Conservation (phyloP, 1,140 invertebrate species). For the Hermetia illucens region DNA sequence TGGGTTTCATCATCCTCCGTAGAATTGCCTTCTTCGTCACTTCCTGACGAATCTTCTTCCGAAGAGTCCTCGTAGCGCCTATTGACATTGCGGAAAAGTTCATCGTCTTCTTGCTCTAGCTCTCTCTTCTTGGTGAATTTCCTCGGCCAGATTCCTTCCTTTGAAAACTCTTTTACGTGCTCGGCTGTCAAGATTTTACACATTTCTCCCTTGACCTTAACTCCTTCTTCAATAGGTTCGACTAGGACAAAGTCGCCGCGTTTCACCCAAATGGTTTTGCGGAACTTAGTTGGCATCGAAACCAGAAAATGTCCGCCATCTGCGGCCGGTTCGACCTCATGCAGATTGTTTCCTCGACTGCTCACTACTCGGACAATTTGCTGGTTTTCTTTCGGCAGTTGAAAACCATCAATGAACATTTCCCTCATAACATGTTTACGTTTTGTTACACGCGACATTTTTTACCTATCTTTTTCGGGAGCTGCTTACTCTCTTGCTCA, state of each 20-base stretch:
- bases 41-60: slow-evolving; percentile 7
- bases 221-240: slow-evolving; percentile 76
- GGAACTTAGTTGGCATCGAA: slow-evolving; percentile 85
- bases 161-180: slow-evolving; percentile 66
- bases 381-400: slow-evolving; percentile 55
- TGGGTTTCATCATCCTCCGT: too few relatives aligned
- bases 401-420: slow-evolving; percentile 53
- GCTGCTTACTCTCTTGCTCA: too few relatives aligned
- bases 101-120: slow-evolving; percentile 24
- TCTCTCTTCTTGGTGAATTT: slow-evolving; percentile 33
- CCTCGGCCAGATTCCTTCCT: slow-evolving; percentile 60
- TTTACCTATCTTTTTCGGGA: too few relatives aligned
- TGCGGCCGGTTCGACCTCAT: slow-evolving; percentile 53
- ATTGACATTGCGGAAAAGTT: slow-evolving; percentile 43
- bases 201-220: slow-evolving; percentile 85
- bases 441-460: slow-evolving; percentile 67
- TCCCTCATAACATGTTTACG: slow-evolving; percentile 73
- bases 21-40: too few relatives aligned
- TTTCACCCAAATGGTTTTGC: slow-evolving; percentile 82
- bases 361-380: slow-evolving; percentile 62
- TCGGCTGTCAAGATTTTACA: slow-evolving; percentile 64
- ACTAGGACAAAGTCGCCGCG: slow-evolving; percentile 74
- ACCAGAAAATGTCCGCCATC: slow-evolving; percentile 53
- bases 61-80: slow-evolving; percentile 21
- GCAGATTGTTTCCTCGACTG: slow-evolving; percentile 77